Percentiles rank a stretch among this genome's conserved stretches.
These are phyloP conservation scores for Pterobdella sp. DNA, from an alignment of 2,888 invertebrate genomes.

Conservation along the genomic window DNA sequence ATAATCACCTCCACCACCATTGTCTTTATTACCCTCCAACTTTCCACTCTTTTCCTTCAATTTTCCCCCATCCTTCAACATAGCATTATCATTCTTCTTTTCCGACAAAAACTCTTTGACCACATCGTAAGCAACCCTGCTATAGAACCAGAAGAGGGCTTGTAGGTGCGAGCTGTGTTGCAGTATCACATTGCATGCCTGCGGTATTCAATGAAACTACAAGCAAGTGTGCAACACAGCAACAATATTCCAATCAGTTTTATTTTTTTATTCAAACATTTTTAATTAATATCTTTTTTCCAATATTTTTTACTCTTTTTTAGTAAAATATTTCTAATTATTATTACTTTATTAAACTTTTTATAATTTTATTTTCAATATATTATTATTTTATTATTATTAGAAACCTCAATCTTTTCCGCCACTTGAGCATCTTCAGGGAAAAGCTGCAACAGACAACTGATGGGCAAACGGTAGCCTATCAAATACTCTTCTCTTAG, in stretches of 20 bases:
- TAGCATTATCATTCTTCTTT: background rate
- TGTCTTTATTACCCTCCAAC: background rate
- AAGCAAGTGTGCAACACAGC: no score
- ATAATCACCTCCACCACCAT: background rate
- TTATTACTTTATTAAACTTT: no score
- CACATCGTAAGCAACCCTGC: background rate
- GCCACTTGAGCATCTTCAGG: background rate
- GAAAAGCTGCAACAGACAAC: background rate
- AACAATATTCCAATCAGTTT: no score
- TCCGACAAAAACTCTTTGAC: background rate
- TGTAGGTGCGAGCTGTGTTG: background rate
- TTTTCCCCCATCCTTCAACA: background rate
- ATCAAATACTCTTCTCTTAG: background rate
- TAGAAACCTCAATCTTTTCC: background rate
- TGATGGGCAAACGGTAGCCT: background rate
- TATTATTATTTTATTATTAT: no score
- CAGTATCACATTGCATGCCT: background rate
- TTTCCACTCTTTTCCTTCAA: background rate
- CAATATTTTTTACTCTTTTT: no score
- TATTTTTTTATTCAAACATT: no score
- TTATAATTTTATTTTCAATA: no score
- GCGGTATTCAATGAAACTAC: no score
- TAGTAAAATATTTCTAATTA: no score
- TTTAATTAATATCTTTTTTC: no score
- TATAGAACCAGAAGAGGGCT: constrained; percentile 6